Percentiles rank a stretch among this genome's conserved stretches.
These are phyloP conservation scores for Bubo scandiacus DNA, from an alignment of 2,113 vertebrate genomes.

Conservation along the genomic window DNA sequence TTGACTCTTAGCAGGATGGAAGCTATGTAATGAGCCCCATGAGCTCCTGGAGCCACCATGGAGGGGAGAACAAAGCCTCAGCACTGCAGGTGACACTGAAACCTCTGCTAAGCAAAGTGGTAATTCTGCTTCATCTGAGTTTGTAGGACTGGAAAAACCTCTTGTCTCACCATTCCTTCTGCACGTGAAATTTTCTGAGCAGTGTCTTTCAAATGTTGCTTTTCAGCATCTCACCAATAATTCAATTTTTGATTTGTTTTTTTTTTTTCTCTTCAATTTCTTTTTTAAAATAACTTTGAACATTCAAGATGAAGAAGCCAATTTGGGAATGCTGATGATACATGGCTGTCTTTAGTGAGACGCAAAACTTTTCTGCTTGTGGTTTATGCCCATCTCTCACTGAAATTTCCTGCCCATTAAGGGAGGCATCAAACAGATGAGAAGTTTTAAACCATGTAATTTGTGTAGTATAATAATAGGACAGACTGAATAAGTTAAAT, in stretches of 20 bases:
- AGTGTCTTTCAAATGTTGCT: background rate
- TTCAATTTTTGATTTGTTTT: background rate
- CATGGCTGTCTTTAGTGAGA: background rate
- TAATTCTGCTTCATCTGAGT: background rate
- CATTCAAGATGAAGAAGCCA: background rate
- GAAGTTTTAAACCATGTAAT: background rate
- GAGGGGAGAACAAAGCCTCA: background rate
- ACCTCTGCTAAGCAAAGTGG: rapidly evolving
- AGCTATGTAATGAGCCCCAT: background rate
- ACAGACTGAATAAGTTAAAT: background rate
- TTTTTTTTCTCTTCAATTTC: background rate
- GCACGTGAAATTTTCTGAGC: background rate
- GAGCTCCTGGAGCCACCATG: rapidly evolving
- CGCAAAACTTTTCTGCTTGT: background rate
- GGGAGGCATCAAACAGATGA: background rate
- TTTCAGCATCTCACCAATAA: background rate
- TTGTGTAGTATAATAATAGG: background rate
- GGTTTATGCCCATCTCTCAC: background rate
- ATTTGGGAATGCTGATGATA: background rate
- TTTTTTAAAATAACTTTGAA: background rate
- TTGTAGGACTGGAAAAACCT: background rate
- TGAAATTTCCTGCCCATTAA: background rate
- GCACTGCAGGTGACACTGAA: background rate
- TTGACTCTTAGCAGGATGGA: background rate
- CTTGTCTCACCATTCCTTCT: background rate